phyloP scores from a whole-genome alignment of 2,888 invertebrate species.

The Morpho deidamia region DNA sequence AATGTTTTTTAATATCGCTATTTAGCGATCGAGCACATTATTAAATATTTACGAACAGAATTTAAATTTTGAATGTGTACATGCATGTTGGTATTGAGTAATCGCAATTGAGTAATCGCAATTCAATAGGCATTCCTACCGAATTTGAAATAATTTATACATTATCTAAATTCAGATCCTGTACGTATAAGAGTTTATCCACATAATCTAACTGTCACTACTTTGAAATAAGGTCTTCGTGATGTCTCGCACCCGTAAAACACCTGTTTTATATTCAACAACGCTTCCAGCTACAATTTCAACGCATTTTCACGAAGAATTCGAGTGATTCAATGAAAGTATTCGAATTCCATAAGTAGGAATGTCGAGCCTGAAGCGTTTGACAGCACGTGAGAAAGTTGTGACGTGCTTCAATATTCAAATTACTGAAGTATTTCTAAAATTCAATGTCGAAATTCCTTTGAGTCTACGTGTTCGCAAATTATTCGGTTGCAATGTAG shows the following conservation, averaged over 20 bases:
- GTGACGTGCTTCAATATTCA: slow-evolving; percentile 47
- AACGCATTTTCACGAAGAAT: slow-evolving; percentile 10
- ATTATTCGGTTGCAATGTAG: not conserved
- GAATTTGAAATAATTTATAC: slow-evolving; percentile 22
- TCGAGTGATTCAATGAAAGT: slow-evolving; percentile 13
- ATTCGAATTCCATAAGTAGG: slow-evolving; percentile 19
- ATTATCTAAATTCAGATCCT: not conserved
- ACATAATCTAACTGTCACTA: not conserved
- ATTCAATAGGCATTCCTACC: slow-evolving; percentile 16
- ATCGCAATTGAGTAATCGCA: slow-evolving; percentile 5
- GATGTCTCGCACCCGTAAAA: slow-evolving; percentile 8
- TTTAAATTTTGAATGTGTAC: not conserved
- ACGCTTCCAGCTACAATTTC: slow-evolving; percentile 15
- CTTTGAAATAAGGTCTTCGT: slow-evolving; percentile 4
- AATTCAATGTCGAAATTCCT: slow-evolving; percentile 2
- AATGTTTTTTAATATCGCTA: no score
- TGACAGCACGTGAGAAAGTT: slow-evolving; percentile 53
- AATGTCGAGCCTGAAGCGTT: slow-evolving; percentile 31
- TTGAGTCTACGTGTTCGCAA: not conserved
- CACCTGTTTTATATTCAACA: slow-evolving; percentile 3
- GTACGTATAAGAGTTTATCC: not conserved
- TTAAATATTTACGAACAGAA: no score
- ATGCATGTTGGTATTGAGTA: no score
- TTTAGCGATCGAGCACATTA: no score
- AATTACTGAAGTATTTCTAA: slow-evolving; percentile 26